Evolutionary conservation across 2,888 invertebrate species (phyloP), one percentile per base, ranked within the genome.

Genomic region (Xestobium rufovillosum): DNA sequence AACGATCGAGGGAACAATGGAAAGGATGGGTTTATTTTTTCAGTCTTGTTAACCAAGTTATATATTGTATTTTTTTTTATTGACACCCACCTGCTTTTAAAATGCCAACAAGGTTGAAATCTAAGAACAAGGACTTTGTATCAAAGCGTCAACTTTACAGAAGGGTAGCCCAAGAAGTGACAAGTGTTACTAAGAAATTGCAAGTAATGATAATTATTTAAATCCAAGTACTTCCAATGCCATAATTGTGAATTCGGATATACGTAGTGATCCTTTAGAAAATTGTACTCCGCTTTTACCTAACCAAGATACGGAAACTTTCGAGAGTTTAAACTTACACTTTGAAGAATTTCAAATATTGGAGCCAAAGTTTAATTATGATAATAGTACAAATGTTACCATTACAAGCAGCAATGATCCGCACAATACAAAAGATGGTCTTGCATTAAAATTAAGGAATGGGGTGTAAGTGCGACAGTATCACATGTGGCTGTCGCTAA

Each of bases 401-500:
- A 6, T n/a, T 19, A 8, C 23, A 6, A 19, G 6, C n/a, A 19
- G 23, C n/a, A 19, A 19, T 19, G 6, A 19, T 8, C n/a, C 23
- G 6, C 6, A 19, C 6, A 19, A 19, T 19, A 19, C 23, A 19
- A n/a, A 19, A 19, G 6, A 19, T 6, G 23, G n/a, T 8, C 23
- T 19, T 19, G 23, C 23, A 19, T 6, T 19, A 8, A 19, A n/a
- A 19, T 19, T 19, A n/a, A 6, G 23, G 6, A 19, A 19, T n/a
- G 23, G n/a, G 23, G 6, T 19, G 23, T 19, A 19, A 6, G n/a
- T 6, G 23, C 6, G 23, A n/a, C 6, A 19, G 23, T 19, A n/a
- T 19, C 23, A 19, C 23, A 19, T 19, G 23, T 19, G 23, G 23
- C 23, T 19, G n/a, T n/a, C n/a, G n/a, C 23, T 19, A 19, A 19